These are phyloP conservation scores for Anarsia innoxiella DNA, from an alignment of 2,888 invertebrate genomes.

Conservation along the genomic window DNA sequence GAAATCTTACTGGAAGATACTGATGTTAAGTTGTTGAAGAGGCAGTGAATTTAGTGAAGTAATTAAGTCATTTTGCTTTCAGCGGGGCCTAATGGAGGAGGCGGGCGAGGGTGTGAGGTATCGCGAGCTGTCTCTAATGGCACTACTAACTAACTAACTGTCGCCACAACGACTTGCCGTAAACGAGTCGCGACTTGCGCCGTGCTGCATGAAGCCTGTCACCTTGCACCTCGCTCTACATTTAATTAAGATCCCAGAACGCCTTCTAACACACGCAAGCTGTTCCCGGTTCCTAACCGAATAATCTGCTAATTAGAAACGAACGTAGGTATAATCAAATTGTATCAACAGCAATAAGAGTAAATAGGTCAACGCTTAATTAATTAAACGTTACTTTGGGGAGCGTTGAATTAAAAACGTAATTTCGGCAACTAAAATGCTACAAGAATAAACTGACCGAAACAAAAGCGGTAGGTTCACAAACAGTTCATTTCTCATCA, in stretches of 20 bases:
- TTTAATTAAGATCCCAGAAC: conserved; percentile 40
- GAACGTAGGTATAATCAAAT: conserved; percentile 22
- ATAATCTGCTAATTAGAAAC: conserved; percentile 39
- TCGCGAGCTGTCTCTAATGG: conserved; percentile 51
- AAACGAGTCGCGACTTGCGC: conserved; percentile 29
- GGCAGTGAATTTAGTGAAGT: conserved; percentile 48
- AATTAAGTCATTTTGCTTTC: conserved; percentile 63
- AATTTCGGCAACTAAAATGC: no score
- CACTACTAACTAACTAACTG: conserved; percentile 63
- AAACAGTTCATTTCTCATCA: conserved; percentile 16
- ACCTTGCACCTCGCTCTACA: conserved; percentile 36
- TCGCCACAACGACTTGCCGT: conserved; percentile 50
- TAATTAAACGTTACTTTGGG: conserved; percentile 9
- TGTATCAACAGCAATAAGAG: conserved; percentile 15
- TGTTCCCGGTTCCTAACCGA: conserved; percentile 32
- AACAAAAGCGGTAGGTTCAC: conserved; percentile 20
- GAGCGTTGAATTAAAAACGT: neutral
- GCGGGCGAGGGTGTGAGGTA: conserved; percentile 33
- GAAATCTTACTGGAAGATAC: no score
- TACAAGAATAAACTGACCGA: no score
- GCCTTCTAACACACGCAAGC: conserved; percentile 26
- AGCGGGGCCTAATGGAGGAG: conserved; percentile 55
- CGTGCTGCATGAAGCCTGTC: conserved; percentile 31
- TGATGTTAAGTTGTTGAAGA: conserved; percentile 38
- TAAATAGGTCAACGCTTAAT: conserved; percentile 17